Percentiles rank a stretch among this genome's conserved stretches.
Evolutionary conservation across 2,888 invertebrate species (phyloP).

Genomic region (Nebria brevicollis): DNA sequence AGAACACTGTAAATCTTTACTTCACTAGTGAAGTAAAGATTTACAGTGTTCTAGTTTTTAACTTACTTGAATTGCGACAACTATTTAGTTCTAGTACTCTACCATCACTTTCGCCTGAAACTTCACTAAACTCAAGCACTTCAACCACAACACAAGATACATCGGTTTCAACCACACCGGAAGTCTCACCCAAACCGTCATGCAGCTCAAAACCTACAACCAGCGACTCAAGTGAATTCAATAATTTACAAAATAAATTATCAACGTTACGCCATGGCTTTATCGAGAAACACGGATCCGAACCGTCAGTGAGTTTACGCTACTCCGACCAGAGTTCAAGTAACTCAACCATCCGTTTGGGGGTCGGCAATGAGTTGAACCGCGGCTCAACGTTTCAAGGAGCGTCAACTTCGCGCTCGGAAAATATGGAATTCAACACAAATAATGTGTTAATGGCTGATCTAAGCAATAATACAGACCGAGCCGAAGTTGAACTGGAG

Average conservation of each 20-base stretch:
- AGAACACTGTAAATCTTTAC: no score
- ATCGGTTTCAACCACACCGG: background rate
- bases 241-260: slow-evolving; percentile 36
- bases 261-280: slow-evolving; percentile 66
- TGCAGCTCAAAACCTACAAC: slow-evolving; percentile 15
- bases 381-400: slow-evolving; percentile 51
- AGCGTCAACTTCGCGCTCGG: background rate
- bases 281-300: slow-evolving; percentile 66
- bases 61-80: background rate
- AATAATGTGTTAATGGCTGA: slow-evolving; percentile 53
- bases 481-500: slow-evolving; percentile 57
- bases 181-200: slow-evolving; percentile 26
- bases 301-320: slow-evolving; percentile 71
- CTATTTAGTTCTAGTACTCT: background rate
- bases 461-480: background rate
- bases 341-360: slow-evolving; percentile 68
- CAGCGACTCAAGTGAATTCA: slow-evolving; percentile 11
- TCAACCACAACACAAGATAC: background rate
- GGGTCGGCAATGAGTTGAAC: slow-evolving; percentile 63
- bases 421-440: slow-evolving; percentile 49
- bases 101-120: slow-evolving; percentile 7
- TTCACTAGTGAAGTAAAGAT: no score
- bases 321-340: slow-evolving; percentile 73
- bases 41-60: no score
- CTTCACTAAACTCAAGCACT: background rate